These are phyloP conservation scores for Eupithecia exiguata DNA, from an alignment of 2,888 invertebrate genomes.

Conservation along the genomic window DNA sequence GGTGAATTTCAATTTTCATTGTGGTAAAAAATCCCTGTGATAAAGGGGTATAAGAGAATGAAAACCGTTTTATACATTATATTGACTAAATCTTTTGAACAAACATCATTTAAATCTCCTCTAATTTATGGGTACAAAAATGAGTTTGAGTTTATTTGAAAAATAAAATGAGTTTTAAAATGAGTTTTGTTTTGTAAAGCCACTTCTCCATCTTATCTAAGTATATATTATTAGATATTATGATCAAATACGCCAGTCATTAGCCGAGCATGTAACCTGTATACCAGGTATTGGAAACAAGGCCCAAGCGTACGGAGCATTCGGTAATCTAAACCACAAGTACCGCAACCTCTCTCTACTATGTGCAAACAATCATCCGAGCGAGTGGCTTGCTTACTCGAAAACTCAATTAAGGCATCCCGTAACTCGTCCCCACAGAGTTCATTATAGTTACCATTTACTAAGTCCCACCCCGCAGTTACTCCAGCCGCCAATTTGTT, in stretches of 20 bases:
- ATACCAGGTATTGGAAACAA: constrained; percentile 1
- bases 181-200: too few relatives aligned
- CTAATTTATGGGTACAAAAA: too few relatives aligned
- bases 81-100: background rate
- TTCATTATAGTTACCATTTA: constrained; percentile 18
- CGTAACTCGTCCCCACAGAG: constrained; percentile 51
- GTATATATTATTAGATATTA: background rate
- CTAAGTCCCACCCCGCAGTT: constrained; percentile 40
- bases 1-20: constrained; percentile 10
- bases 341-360: constrained; percentile 20
- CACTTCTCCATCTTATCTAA: background rate
- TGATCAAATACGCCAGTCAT: background rate
- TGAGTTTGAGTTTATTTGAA: too few relatives aligned
- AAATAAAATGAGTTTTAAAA: too few relatives aligned
- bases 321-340: constrained; percentile 19
- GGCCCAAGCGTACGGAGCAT: constrained; percentile 13
- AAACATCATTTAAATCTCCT: background rate
- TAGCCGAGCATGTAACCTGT: constrained; percentile 5
- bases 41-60: background rate
- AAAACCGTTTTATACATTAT: background rate
- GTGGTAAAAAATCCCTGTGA: background rate
- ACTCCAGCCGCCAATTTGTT: constrained; percentile 58
- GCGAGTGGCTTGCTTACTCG: constrained; percentile 51
- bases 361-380: constrained; percentile 44
- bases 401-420: constrained; percentile 63